Evolutionary conservation across 2,888 invertebrate species (phyloP).

Genomic region (Nomada fucata): DNA sequence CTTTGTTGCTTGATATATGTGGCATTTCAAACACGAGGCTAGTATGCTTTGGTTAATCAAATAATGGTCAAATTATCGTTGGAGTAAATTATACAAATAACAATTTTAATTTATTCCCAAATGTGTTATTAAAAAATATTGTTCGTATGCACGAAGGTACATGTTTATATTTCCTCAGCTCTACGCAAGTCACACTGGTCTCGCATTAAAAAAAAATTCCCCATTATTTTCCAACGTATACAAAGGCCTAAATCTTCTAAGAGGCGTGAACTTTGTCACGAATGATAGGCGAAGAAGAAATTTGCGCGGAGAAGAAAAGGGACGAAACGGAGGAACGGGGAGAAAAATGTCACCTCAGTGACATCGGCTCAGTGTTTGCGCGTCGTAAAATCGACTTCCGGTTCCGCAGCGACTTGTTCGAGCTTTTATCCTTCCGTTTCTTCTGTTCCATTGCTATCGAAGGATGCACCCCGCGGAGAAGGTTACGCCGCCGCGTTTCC

Average conservation of each 20-base stretch:
- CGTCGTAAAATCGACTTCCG: slow-evolving; percentile 51
- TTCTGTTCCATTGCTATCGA: slow-evolving; percentile 34
- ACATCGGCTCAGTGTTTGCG: neutral
- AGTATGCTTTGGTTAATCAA: too few species aligned
- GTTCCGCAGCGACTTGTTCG: slow-evolving; percentile 57
- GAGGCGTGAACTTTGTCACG: slow-evolving; percentile 12
- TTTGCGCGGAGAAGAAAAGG: slow-evolving; percentile 28
- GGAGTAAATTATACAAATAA: too few species aligned
- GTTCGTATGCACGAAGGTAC: too few species aligned
- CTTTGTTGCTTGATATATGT: neutral
- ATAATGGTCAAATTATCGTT: too few species aligned
- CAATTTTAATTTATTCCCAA: too few species aligned
- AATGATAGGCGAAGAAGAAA: slow-evolving; percentile 12
- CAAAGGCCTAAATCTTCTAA: neutral
- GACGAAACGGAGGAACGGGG: neutral
- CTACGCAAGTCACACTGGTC: too few species aligned
- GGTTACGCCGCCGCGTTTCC: slow-evolving; percentile 22
- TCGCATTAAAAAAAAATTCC: too few species aligned
- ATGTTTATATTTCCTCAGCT: too few species aligned
- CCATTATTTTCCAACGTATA: too few species aligned
- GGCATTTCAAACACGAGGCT: too few species aligned
- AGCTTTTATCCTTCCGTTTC: slow-evolving; percentile 25
- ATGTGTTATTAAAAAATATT: too few species aligned
- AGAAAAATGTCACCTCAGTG: neutral
- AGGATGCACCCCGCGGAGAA: slow-evolving; percentile 37